Conservation (phyloP, 2,888 invertebrate species). For the Hartigia nigra region DNA sequence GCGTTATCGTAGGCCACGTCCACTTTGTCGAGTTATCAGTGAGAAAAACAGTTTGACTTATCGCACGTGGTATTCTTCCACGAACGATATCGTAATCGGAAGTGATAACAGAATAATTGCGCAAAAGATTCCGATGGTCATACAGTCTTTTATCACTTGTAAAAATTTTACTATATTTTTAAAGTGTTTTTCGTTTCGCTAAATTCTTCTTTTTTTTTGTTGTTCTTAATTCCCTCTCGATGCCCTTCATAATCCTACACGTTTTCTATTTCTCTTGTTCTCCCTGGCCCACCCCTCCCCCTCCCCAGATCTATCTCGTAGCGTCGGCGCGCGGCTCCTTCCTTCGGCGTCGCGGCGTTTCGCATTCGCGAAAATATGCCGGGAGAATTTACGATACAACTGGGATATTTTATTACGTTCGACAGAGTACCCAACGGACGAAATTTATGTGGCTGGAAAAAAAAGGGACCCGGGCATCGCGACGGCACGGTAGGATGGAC, state of each 20-base stretch:
- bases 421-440: slow-evolving; percentile 52
- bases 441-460: slow-evolving; percentile 48
- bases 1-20: no score
- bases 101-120: background rate
- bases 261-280: no score
- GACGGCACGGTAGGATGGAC: slow-evolving; percentile 31
- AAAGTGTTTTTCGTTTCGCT: slow-evolving; percentile 16
- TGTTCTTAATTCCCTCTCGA: slow-evolving; percentile 17
- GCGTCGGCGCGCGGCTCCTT: background rate
- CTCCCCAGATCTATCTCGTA: slow-evolving; percentile 1
- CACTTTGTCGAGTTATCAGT: background rate
- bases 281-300: slow-evolving; percentile 19
- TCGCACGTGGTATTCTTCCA: background rate
- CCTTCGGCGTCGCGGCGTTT: background rate
- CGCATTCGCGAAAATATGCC: slow-evolving; percentile 52
- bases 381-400: slow-evolving; percentile 56
- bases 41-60: background rate
- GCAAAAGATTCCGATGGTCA: background rate
- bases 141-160: no score
- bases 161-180: slow-evolving; percentile 28
- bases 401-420: slow-evolving; percentile 58
- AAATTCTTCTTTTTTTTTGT: slow-evolving; percentile 21
- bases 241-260: background rate
- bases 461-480: background rate
- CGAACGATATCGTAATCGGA: background rate